Evolutionary conservation across 2,113 vertebrate genomes (phyloP).

Genomic region (Tachycineta bicolor): DNA sequence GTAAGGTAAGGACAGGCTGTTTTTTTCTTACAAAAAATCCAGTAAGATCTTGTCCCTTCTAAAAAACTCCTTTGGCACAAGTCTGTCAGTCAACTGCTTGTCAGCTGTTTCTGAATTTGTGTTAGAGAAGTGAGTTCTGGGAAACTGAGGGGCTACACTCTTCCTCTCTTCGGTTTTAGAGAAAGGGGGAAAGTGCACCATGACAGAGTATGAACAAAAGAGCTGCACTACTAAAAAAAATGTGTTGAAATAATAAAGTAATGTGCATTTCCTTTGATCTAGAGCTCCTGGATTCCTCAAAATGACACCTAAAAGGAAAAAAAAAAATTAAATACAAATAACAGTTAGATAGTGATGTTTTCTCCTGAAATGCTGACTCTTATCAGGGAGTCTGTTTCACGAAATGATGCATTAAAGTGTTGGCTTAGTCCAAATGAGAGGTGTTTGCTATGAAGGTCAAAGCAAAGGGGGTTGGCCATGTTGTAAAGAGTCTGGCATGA

Average conservation of each 20-base stretch:
- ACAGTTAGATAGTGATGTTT: background rate
- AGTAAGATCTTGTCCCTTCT: background rate
- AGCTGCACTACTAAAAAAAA: background rate
- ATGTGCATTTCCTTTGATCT: background rate
- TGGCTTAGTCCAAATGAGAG: background rate
- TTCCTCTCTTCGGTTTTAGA: background rate
- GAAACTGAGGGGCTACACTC: background rate
- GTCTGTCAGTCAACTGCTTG: background rate
- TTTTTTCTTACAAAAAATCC: background rate
- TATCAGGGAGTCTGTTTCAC: background rate
- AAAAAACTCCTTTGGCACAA: background rate
- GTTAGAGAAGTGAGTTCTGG: background rate
- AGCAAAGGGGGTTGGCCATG: background rate
- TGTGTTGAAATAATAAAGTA: background rate
- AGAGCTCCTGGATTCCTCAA: background rate
- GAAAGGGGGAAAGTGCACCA: rapidly evolving
- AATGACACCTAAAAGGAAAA: background rate
- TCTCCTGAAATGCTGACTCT: background rate
- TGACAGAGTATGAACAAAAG: background rate
- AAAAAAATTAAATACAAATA: background rate
- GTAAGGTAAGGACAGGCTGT: background rate
- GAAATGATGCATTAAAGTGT: background rate
- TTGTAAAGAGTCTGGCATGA: background rate
- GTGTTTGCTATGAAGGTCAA: background rate
- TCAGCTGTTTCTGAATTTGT: background rate